A percentile compares a stretch with the other conserved stretches of the same genome.
phyloP scores from a whole-genome alignment of 2,113 vertebrate genomes.

The Psephotus haematonotus region DNA sequence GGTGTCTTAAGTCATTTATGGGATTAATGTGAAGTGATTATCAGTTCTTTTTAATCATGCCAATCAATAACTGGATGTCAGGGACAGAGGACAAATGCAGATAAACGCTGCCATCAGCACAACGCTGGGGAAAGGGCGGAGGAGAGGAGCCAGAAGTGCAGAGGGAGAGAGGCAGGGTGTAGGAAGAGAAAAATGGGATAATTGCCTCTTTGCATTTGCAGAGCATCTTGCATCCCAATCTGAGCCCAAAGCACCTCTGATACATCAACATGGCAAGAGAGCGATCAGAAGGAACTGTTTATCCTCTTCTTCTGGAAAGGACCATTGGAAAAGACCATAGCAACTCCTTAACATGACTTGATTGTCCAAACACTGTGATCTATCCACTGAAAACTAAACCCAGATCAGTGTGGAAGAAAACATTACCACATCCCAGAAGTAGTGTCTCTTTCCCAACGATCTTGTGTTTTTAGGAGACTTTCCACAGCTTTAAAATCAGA shows the following conservation, averaged over 20 bases:
- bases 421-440: background rate
- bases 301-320: background rate
- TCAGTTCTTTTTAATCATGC: slow-evolving; percentile 76
- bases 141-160: slow-evolving; percentile 3
- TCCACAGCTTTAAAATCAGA: background rate
- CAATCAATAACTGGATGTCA: slow-evolving; percentile 68
- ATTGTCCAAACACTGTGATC: fast-evolving
- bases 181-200: slow-evolving; percentile 57
- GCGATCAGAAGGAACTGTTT: background rate
- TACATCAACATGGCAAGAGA: background rate
- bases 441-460: fast-evolving
- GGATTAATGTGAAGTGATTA: slow-evolving; percentile 86
- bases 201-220: slow-evolving; percentile 38
- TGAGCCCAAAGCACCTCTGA: background rate
- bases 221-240: background rate
- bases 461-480: background rate
- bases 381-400: fast-evolving
- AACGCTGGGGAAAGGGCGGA: slow-evolving; percentile 1
- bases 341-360: background rate
- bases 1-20: slow-evolving; percentile 86
- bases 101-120: slow-evolving; percentile 72
- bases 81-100: slow-evolving; percentile 70
- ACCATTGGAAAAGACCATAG: background rate
- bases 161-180: slow-evolving; percentile 5
- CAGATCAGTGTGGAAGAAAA: fast-evolving